Base-by-base conservation (phyloP, 2,797 vertebrate species). In the Luscinia luscinia region DNA sequence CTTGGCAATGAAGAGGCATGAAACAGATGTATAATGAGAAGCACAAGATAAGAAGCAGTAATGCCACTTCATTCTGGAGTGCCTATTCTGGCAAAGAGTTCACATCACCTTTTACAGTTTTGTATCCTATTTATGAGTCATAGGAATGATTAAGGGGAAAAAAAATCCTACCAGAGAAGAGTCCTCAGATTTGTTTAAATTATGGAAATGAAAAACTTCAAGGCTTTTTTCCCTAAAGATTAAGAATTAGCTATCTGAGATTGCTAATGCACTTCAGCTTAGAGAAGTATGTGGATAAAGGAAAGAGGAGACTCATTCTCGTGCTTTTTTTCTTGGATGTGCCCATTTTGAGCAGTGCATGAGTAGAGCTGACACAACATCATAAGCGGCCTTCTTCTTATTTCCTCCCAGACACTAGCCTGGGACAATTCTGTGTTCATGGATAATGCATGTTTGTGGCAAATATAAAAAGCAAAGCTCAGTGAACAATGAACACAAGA, bases 1-100 rank as follows among this genome's bases (percentile, higher is more conserved):
- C 79, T 82, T 89, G 89, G 70, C 74, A 95, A 58, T 63, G 75
- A 96, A 94, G 87, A 94, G 64, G 74, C 77, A 90, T 68, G 84
- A 95, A 93, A 77, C 34, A 79, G 87, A 95, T 94, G 85, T 96
- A 96, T 96, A 97, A 97, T 89, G 92, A 95, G 94, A 84, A 93
- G 59, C 74, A 83, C 75, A 68, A 94, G 96, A 97, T 96, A 96
- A 97, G 84, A 92, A 97, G 76, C 81, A 90, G 96, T 94, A 96
- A 96, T 89, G 61, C 58, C 67, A 62, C 92, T 95, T 93, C 45
- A 76, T 86, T 94, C 75, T 94, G 94, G 77, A 95, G 89, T 85
- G 73, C 68, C 96, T 94, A 5, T 87, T 87, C 59, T 87, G 87
- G 52, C 40, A 86, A 81, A 70, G 94, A 95, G 96, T 94, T 95